These are phyloP conservation scores for Euthynnus affinis DNA, from an alignment of 2,797 vertebrate species.

Conservation along the genomic window DNA sequence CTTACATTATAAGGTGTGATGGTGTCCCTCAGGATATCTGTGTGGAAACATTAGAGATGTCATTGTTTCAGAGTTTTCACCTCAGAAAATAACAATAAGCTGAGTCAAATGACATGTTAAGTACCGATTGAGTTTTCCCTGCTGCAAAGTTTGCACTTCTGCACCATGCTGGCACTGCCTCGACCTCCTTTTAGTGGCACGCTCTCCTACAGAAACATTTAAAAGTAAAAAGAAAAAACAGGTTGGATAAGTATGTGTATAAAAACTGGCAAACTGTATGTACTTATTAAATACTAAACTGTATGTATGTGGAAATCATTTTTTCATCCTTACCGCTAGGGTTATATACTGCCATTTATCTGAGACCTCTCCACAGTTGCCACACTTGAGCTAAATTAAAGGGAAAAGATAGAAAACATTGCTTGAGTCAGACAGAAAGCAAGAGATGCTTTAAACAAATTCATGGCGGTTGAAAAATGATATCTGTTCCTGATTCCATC, in stretches of 20 bases:
- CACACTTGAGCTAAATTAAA: conserved; percentile 92
- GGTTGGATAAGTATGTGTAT: not conserved
- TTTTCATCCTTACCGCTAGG: conserved; percentile 84
- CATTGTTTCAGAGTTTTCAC: not conserved
- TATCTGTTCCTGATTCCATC: too few relatives aligned
- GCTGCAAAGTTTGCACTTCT: conserved; percentile 96
- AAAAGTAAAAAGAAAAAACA: not conserved
- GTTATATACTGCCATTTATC: conserved; percentile 98
- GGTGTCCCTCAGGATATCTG: conserved; percentile 95
- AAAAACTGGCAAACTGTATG: not conserved
- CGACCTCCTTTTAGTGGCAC: conserved; percentile 94
- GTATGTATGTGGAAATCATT: not conserved
- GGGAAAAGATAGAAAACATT: not conserved
- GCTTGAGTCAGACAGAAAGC: not conserved
- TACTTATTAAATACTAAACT: too few relatives aligned
- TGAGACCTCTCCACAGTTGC: conserved; percentile 94
- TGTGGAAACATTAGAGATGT: conserved; percentile 20
- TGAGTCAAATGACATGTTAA: not conserved
- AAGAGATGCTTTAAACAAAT: not conserved
- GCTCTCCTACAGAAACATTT: conserved; percentile 87
- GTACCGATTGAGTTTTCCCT: conserved; percentile 97
- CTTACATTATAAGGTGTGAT: conserved; percentile 97
- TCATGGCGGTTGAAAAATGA: not conserved
- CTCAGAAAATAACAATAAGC: not conserved
- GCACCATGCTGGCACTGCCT: conserved; percentile 96